Base-by-base conservation (phyloP, 2,113 vertebrate species). In the Forbesichthys papilliferus region DNA sequence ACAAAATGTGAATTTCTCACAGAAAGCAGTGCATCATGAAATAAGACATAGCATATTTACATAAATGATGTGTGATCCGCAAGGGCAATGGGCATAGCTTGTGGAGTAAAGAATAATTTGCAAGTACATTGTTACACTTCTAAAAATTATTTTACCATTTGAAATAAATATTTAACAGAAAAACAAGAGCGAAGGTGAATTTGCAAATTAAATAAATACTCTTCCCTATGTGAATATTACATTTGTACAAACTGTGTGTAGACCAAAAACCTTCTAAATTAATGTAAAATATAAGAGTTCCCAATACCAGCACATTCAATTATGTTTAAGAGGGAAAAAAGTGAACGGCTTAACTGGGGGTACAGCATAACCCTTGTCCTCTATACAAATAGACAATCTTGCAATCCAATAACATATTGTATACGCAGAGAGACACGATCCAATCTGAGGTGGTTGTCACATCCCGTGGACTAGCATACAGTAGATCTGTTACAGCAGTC, bases 231-330 rank as follows among this genome's bases (percentile, higher is more conserved):
- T 42, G 5, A 53, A 53, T n/a, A 13, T 53, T 53, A 53, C 7
- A 14, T 53, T 53, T 53, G 52, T n/a, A 53, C 13, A 4, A 8
- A n/a, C 13, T 0, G 5, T 10, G 42, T 64, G 59, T 11, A 66
- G n/a, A 59, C 64, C 59, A 67, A 13, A 60, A 48, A 66, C 42
- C 12, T n/a, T 73, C 36, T 72, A 27, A 27, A 27, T 27, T 59
- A 62, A 66, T 70, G 77, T 53, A 79, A 82, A 85, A 79, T 18
- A 62, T 16, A 66, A 61, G 68, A 68, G 61, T 10, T 10, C 60
- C 70, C 65, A 78, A 53, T 13, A 66, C 48, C 6, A n/a, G 65
- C 58, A 67, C 27, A 42, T 42, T 42, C 36, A 6, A 42, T 42
- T 8, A 42, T 42, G 36, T 42, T 42, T 42, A 42, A 42, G 4